A percentile compares a stretch with the other conserved stretches of the same genome.
phyloP scores from a whole-genome alignment of 2,797 vertebrate genomes.

The Pithecia hirsuta region DNA sequence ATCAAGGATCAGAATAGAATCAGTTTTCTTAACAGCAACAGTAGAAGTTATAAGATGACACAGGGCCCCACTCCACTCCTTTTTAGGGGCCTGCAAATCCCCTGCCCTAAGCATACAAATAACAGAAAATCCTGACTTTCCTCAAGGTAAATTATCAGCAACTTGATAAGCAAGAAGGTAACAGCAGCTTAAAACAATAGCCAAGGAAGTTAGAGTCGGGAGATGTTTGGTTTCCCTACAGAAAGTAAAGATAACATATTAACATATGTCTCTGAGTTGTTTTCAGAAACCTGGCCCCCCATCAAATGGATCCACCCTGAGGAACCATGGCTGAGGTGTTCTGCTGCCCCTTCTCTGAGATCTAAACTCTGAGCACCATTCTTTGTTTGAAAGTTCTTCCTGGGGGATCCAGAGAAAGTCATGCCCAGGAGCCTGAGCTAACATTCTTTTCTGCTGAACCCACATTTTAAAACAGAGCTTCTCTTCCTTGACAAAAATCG shows the following conservation, averaged over 20 bases:
- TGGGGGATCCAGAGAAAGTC: not conserved
- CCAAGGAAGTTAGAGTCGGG: not conserved
- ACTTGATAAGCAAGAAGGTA: not conserved
- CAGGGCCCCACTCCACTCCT: fast-evolving
- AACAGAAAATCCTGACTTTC: not conserved
- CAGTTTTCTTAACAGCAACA: not conserved
- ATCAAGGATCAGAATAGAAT: not conserved
- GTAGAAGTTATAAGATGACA: not conserved
- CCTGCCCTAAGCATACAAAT: not conserved
- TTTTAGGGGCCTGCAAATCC: not conserved
- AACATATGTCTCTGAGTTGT: not conserved
- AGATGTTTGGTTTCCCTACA: not conserved
- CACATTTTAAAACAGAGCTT: not conserved
- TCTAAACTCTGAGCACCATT: not conserved
- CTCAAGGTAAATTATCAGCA: not conserved
- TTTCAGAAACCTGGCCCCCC: not conserved
- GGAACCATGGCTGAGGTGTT: not conserved
- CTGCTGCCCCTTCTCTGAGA: not conserved
- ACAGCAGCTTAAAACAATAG: not conserved
- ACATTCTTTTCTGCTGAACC: not conserved
- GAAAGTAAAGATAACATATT: not conserved
- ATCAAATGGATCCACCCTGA: not conserved
- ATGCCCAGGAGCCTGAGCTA: not conserved
- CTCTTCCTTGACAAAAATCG: not conserved
- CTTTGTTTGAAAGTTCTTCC: not conserved